These are phyloP conservation scores for Odontocolon sp. DNA, from an alignment of 2,888 invertebrate species.

Conservation along the genomic window DNA sequence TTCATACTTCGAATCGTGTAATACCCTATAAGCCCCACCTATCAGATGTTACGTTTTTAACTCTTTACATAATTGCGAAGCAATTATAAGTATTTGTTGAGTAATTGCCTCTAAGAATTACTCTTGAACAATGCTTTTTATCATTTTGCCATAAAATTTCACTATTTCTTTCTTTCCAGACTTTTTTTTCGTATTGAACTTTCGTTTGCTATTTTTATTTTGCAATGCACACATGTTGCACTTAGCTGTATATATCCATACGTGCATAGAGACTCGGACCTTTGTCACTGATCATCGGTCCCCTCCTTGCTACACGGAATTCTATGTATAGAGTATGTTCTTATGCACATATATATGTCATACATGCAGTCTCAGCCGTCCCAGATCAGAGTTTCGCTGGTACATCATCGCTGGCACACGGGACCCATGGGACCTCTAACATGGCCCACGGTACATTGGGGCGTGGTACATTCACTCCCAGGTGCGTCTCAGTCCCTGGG, in stretches of 20 bases:
- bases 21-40: no score
- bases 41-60: no score
- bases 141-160: background rate
- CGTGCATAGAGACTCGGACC: background rate
- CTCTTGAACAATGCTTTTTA: no score
- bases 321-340: no score
- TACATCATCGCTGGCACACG: slow-evolving; percentile 35
- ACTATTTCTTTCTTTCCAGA: background rate
- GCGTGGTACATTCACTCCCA: slow-evolving; percentile 79
- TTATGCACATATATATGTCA: background rate
- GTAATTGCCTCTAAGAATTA: no score
- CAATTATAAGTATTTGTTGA: no score
- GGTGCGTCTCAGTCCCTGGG: slow-evolving; percentile 71
- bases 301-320: no score
- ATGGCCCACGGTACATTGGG: slow-evolving; percentile 69
- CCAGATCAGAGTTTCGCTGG: slow-evolving; percentile 15
- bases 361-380: slow-evolving; percentile 1
- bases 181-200: background rate
- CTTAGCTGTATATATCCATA: no score
- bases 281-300: background rate
- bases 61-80: no score
- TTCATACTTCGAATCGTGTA: slow-evolving; percentile 2
- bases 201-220: no score
- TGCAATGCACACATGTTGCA: background rate
- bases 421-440: slow-evolving; percentile 68